Evolutionary conservation across 2,888 invertebrate genomes (phyloP), one percentile per base, ranked within the genome.

Genomic region (Cataglyphis albicans): DNA sequence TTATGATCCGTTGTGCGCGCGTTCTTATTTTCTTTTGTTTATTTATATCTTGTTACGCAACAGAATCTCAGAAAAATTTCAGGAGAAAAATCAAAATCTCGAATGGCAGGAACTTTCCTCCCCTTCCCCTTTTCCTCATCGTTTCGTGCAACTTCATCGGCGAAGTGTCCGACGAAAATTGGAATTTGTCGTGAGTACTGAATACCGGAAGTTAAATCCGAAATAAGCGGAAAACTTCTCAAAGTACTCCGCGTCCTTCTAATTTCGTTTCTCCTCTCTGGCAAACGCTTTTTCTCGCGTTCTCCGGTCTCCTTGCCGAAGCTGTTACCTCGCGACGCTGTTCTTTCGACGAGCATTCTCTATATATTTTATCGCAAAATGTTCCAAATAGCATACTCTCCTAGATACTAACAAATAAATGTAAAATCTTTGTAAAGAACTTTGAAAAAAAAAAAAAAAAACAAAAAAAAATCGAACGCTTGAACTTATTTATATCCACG

Each of bases 171-270:
- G 32, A 80, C 73, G 78, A 80, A 80, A 73, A 80, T 80, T 80
- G 78, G 78, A 80, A 80, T 80, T 80, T 73, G 73, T 73, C 73
- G 73, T 72, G 78, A 80, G 73, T 72, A 59, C 72, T 72, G 72
- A 78, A 78, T 78, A 78, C 78, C 78, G 78, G 78, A 80, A 80
- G 78, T 80, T 80, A 80, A 73, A 80, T 44, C 44, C 73, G 78
- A 73, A 80, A 72, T 80, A 80, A 80, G 78, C 44, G 44, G 10
- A 32, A 59, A 80, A 73, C 73, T 72, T 80, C 41, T 73, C 59
- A 80, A 80, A 73, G 59, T 59, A 38, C 76, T 76, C 70, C 68
- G 75, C 75, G 72, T 78, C 32, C 73, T 73, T 80, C 59, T 80
- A 80, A 80, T 80, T 80, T 80, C 73, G 78, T 73, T 80, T 59